Evolutionary conservation across 2,797 vertebrate species (phyloP).

Genomic region (Galago senegalensis): DNA sequence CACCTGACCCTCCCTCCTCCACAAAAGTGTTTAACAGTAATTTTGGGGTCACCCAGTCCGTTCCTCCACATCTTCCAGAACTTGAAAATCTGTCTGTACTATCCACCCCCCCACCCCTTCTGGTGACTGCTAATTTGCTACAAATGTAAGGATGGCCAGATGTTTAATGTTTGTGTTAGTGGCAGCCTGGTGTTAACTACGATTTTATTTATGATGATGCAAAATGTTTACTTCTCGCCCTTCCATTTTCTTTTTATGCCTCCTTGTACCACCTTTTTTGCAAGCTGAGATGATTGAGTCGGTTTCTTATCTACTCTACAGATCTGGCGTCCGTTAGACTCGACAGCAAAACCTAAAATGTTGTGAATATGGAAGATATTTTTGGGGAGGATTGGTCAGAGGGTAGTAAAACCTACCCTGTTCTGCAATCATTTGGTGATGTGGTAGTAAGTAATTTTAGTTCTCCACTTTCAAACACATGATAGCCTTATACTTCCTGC

Average conservation of each 20-base stretch:
- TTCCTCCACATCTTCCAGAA: not conserved
- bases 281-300: not conserved
- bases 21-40: not conserved
- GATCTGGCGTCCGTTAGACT: not conserved
- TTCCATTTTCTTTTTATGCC: not conserved
- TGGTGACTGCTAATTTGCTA: not conserved
- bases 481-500: not conserved
- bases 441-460: not conserved
- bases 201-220: not conserved
- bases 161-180: not conserved
- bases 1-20: not conserved
- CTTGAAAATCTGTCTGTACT: not conserved
- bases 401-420: not conserved
- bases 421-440: slow-evolving; percentile 5
- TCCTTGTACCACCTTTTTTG: not conserved
- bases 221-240: not conserved
- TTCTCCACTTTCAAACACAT: too few relatives aligned
- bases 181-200: not conserved
- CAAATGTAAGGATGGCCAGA: not conserved
- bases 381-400: not conserved
- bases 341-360: not conserved
- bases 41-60: not conserved
- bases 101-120: not conserved
- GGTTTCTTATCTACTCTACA: not conserved
- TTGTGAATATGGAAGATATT: not conserved